phyloP scores from a whole-genome alignment of 2,888 invertebrate genomes.

The Platycnemis pennipes region DNA sequence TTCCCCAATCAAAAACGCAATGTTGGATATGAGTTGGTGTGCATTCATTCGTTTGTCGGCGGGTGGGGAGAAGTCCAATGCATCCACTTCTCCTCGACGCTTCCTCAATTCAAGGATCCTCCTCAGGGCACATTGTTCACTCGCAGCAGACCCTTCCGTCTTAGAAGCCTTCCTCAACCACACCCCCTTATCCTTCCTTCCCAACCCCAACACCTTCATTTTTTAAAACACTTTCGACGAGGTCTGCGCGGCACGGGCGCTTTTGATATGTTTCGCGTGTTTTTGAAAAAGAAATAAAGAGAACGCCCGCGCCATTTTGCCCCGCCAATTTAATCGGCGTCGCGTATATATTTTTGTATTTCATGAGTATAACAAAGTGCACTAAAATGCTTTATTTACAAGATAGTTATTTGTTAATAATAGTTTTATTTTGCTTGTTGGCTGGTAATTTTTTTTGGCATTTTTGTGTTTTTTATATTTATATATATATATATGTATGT shows the following conservation, averaged over 20 bases:
- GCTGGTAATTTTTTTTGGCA: conserved; percentile 52
- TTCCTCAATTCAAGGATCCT: no score
- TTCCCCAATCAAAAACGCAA: neutral
- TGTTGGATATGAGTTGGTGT: conserved; percentile 32
- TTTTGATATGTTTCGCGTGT: conserved; percentile 55
- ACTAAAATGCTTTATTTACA: conserved; percentile 66
- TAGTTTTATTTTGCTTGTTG: conserved; percentile 48
- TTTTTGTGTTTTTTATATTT: conserved; percentile 46
- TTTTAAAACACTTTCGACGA: conserved; percentile 37
- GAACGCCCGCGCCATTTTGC: conserved; percentile 59
- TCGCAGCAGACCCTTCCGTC: neutral
- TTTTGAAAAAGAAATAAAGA: conserved; percentile 56
- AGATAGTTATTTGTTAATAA: conserved; percentile 35
- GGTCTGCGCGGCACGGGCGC: conserved; percentile 59
- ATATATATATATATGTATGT: neutral
- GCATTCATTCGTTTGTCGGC: neutral
- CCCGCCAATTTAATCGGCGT: conserved; percentile 56
- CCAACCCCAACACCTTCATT: neutral
- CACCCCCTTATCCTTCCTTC: neutral
- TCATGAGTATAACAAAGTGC: conserved; percentile 58
- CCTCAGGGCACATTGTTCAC: no score
- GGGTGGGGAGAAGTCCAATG: neutral
- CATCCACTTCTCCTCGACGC: no score
- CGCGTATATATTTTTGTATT: neutral
- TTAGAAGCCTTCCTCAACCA: neutral